Percentiles rank a stretch among this genome's conserved stretches.
Conservation (phyloP, 2,797 vertebrate genomes). For the Lacerta agilis region DNA sequence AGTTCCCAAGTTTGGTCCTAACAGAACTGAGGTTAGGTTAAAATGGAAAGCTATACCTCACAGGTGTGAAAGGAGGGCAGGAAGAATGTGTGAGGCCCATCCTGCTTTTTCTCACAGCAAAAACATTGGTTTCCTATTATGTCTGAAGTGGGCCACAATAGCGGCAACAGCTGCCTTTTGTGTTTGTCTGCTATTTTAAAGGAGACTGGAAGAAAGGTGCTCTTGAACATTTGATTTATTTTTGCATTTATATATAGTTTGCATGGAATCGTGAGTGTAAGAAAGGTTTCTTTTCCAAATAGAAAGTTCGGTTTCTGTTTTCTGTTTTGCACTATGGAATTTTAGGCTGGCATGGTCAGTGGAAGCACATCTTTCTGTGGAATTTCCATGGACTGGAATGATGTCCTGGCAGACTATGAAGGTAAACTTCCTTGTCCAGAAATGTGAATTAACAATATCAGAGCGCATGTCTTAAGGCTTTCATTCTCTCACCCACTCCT, state of each 20-base stretch:
- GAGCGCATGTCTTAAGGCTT: rapidly evolving
- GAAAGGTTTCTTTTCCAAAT: neutral
- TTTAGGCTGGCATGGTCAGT: constrained; percentile 86
- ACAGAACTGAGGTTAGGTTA: neutral
- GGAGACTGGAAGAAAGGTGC: neutral
- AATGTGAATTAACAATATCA: neutral
- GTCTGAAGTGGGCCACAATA: neutral
- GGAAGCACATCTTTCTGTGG: constrained; percentile 85
- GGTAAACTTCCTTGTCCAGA: constrained; percentile 77
- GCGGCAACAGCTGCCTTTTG: neutral
- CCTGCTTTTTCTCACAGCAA: neutral
- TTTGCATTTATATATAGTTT: neutral
- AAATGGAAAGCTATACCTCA: neutral
- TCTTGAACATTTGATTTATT: neutral
- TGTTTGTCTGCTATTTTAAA: neutral
- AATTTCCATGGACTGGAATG: constrained; percentile 93
- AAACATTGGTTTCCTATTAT: neutral
- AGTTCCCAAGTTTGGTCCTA: neutral
- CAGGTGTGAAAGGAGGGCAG: neutral
- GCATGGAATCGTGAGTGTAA: neutral
- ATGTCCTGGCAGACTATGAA: constrained; percentile 96
- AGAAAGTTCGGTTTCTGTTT: constrained; percentile 21
- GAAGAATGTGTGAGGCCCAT: neutral
- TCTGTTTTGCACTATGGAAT: constrained; percentile 21
- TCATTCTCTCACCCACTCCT: rapidly evolving